These are phyloP conservation scores for Emys orbicularis DNA, from an alignment of 2,797 vertebrate genomes.

Conservation along the genomic window DNA sequence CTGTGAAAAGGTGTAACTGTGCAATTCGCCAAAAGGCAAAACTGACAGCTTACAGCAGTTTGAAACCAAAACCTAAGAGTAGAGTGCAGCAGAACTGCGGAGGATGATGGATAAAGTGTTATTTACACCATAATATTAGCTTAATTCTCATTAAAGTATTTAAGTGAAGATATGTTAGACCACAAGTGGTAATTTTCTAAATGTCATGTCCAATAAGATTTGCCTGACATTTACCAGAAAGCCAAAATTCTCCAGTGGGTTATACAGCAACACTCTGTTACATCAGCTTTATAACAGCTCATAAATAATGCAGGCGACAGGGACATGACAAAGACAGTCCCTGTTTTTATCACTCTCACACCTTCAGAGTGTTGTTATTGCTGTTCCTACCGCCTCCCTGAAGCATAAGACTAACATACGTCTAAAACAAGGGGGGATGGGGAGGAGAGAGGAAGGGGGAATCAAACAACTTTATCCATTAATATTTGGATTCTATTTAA, in stretches of 20 bases:
- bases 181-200: slow-evolving; percentile 78
- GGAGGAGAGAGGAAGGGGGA: no score
- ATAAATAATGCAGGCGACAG: slow-evolving; percentile 65
- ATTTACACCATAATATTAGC: slow-evolving; percentile 48
- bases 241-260: slow-evolving; percentile 75
- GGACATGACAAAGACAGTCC: slow-evolving; percentile 25
- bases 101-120: slow-evolving; percentile 45
- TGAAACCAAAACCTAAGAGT: slow-evolving; percentile 9
- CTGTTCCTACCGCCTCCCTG: neutral
- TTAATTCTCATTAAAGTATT: slow-evolving; percentile 73
- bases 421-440: fast-evolving
- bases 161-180: slow-evolving; percentile 53
- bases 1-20: slow-evolving; percentile 47
- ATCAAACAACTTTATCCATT: neutral
- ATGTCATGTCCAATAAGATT: slow-evolving; percentile 81
- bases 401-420: neutral
- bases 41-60: slow-evolving; percentile 42
- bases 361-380: neutral
- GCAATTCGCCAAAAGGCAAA: slow-evolving; percentile 50
- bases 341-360: slow-evolving; percentile 18
- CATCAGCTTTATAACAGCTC: slow-evolving; percentile 52
- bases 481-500: neutral
- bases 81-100: slow-evolving; percentile 2
- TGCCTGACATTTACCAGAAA: slow-evolving; percentile 81
- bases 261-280: slow-evolving; percentile 48